Percentiles rank a stretch among this genome's conserved stretches.
These are phyloP conservation scores for Palythoa caribaeorum DNA, from an alignment of 92 coral and sea anemone species.

Conservation along the genomic window DNA sequence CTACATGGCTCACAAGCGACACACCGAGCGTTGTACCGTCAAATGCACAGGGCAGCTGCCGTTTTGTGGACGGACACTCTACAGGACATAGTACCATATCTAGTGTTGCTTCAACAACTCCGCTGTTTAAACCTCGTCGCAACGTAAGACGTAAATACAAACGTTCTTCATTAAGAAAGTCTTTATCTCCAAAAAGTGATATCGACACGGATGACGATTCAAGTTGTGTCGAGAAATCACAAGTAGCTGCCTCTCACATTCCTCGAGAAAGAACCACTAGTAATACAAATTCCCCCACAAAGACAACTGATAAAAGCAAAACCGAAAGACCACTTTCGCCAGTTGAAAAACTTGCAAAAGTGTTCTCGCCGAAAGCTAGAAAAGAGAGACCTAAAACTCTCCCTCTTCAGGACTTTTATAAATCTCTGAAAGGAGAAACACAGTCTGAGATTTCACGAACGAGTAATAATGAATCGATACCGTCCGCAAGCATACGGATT, in stretches of 20 bases:
- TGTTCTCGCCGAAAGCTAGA: constrained; percentile 78
- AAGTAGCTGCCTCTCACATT: neutral
- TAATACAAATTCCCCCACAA: neutral
- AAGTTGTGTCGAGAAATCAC: constrained; percentile 32
- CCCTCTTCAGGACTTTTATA: constrained; percentile 49
- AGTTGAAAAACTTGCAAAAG: constrained; percentile 82
- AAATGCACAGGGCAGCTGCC: constrained; percentile 69
- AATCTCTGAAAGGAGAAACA: constrained; percentile 63
- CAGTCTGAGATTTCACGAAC: neutral
- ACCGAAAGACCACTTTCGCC: constrained; percentile 83
- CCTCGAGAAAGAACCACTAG: neutral
- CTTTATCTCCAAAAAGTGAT: constrained; percentile 48
- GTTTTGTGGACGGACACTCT: constrained; percentile 83
- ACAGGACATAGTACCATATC: constrained; percentile 89
- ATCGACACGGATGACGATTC: constrained; percentile 46
- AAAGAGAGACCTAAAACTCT: constrained; percentile 88
- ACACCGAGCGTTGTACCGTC: constrained; percentile 69
- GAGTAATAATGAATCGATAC: constrained; percentile 60
- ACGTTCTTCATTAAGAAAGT: constrained; percentile 36
- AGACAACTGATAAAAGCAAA: constrained; percentile 53
- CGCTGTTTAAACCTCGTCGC: constrained; percentile 76
- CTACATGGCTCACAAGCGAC: constrained; percentile 91
- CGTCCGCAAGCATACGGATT: constrained; percentile 65
- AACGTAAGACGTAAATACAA: constrained; percentile 31
- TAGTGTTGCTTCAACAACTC: constrained; percentile 81